Evolutionary conservation across 2,888 invertebrate genomes (phyloP), one percentile per base, ranked within the genome.

Genomic region (Rotaria magnacalcarata): DNA sequence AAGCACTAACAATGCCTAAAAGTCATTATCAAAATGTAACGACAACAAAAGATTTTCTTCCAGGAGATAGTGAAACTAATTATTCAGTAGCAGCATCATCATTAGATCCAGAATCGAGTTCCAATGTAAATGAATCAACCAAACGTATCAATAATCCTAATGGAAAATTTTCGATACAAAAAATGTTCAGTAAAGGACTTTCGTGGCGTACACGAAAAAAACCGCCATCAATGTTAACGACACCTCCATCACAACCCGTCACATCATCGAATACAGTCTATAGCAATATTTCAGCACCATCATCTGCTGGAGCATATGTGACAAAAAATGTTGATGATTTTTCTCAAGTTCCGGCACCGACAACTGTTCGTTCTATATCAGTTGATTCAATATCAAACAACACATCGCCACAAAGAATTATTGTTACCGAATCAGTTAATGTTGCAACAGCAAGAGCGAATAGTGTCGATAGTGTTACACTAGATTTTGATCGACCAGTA

Each of bases 161-260:
- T 19, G 67, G 67, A 67, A 80, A 80, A 80, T 80, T 80, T 80
- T 80, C 80, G 11, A 80, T 80, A 47, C 80, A 80, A n/a, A 80
- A 80, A 80, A 80, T 80, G 0, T n/a, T 80, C n/a, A 4, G 80
- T 19, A 47, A 80, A 41, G 80, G 80, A n/a, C 19, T 80, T 80
- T 47, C 80, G 47, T 80, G 24, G 47, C 80, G 80, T 80, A 80
- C 80, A 21, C 43, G 80, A 4, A 80, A 80, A 14, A 80, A 80
- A 80, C 80, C 43, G n/a, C n/a, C 80, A n/a, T 43, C 47, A 8
- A 24, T 43, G 21, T 47, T n/a, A 43, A 24, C 80, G 14, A 10
- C 80, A 47, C 80, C 80, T 10, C 80, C 80, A 47, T 16, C 7
- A 75, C 34, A 34, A 2, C 5, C 21, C 6, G 21, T 27, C 7